phyloP scores from a whole-genome alignment of 2,888 invertebrate species.

The Rotaria sp. region DNA sequence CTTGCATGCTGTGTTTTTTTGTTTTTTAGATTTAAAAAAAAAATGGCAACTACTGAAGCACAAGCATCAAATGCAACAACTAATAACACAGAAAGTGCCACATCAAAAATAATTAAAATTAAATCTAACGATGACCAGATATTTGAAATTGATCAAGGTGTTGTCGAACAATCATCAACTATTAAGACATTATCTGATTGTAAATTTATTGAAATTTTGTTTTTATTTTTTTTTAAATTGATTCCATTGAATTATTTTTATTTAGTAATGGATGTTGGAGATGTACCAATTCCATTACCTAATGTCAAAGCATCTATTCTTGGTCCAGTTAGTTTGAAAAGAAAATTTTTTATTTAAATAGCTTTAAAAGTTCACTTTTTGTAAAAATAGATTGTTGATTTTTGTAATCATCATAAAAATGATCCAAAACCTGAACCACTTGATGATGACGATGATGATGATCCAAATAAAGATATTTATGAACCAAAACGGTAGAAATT shows the following conservation, averaged over 20 bases:
- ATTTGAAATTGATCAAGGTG: not conserved
- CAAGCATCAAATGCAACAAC: not conserved
- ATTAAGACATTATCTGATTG: not conserved
- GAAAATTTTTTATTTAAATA: too few relatives aligned
- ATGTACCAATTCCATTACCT: not conserved
- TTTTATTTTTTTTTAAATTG: not conserved
- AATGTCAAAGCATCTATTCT: conserved; percentile 9
- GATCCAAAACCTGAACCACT: not conserved
- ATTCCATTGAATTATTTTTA: not conserved
- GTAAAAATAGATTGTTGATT: not conserved
- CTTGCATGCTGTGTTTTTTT: not conserved
- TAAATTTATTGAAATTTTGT: not conserved
- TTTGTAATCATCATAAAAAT: conserved; percentile 24
- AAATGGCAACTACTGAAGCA: not conserved
- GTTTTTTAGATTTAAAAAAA: not conserved
- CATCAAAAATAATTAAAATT: not conserved
- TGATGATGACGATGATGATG: not conserved
- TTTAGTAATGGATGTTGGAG: not conserved
- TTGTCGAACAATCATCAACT: not conserved
- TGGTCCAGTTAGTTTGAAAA: not conserved
- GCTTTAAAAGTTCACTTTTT: too few relatives aligned
- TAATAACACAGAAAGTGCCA: not conserved
- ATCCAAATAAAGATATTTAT: conserved; percentile 22
- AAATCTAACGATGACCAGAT: not conserved
- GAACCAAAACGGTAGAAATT: conserved; percentile 16